Evolutionary conservation across 1,140 invertebrate genomes (phyloP).

Genomic region (Hypothenemus hampei): DNA sequence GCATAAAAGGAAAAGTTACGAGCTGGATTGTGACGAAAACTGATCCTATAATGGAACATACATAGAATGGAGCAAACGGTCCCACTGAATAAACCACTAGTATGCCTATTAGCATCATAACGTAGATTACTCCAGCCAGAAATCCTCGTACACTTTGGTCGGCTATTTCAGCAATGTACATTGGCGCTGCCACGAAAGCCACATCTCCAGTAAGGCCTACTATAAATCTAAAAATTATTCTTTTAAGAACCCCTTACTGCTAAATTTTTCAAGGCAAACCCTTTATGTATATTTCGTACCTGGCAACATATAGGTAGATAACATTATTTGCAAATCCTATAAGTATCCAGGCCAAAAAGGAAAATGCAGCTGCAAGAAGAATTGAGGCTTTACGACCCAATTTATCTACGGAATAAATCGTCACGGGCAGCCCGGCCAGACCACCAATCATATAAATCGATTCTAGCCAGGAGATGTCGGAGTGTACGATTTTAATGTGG

Average conservation of each 20-base stretch:
- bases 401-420: constrained; percentile 52
- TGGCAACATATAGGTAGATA: constrained; percentile 50
- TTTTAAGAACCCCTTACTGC: neutral
- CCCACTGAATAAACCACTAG: constrained; percentile 36
- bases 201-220: constrained; percentile 39
- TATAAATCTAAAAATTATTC: constrained; percentile 47
- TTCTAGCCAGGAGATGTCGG: constrained; percentile 56
- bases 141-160: constrained; percentile 40
- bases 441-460: constrained; percentile 59
- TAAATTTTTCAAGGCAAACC: neutral
- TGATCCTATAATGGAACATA: constrained; percentile 35
- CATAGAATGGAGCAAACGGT: constrained; percentile 33
- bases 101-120: constrained; percentile 39
- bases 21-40: constrained; percentile 31
- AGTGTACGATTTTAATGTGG: constrained; percentile 39
- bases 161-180: constrained; percentile 43
- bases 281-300: constrained; percentile 22
- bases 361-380: constrained; percentile 53
- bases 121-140: constrained; percentile 35
- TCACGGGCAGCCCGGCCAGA: constrained; percentile 54
- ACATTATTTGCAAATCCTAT: constrained; percentile 49
- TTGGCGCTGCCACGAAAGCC: constrained; percentile 40
- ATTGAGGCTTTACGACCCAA: constrained; percentile 60
- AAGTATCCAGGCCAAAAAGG: constrained; percentile 57
- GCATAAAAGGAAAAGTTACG: constrained; percentile 37